Conservation (phyloP, 2,888 invertebrate species). For the Synergus umbraculus region DNA sequence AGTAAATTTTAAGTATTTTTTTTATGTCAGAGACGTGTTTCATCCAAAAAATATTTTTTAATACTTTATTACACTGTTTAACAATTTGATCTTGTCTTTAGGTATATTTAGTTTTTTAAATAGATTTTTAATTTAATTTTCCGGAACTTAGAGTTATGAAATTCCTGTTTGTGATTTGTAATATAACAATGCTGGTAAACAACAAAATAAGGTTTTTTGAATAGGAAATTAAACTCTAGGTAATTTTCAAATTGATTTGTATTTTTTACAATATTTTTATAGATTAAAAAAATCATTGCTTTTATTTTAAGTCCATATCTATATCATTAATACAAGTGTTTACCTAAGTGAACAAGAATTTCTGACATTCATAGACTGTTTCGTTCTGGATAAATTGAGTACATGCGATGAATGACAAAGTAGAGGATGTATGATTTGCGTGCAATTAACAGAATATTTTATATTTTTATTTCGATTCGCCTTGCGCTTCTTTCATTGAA, state of each 20-base stretch:
- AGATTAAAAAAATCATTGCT: neutral
- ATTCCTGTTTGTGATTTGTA: slow-evolving; percentile 14
- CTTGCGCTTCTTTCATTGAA: slow-evolving; percentile 52
- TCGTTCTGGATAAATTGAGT: slow-evolving; percentile 42
- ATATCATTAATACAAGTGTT: neutral
- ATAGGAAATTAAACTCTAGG: neutral
- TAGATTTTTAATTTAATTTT: neutral
- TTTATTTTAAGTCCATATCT: neutral
- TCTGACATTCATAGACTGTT: slow-evolving; percentile 14
- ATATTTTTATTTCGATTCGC: slow-evolving; percentile 48
- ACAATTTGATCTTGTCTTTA: slow-evolving; percentile 13
- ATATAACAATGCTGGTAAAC: neutral
- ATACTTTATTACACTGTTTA: slow-evolving; percentile 20
- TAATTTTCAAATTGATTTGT: too few relatives aligned
- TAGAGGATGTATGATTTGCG: slow-evolving; percentile 60
- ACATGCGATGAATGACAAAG: slow-evolving; percentile 51
- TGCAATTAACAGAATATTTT: slow-evolving; percentile 59
- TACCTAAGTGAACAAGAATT: neutral
- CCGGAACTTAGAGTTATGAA: neutral
- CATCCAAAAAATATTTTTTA: neutral
- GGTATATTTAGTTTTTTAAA: slow-evolving; percentile 2
- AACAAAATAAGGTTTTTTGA: neutral
- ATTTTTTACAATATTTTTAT: neutral
- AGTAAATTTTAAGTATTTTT: slow-evolving; percentile 13
- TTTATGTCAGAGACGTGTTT: neutral